A percentile compares a stretch with the other conserved stretches of the same genome.
These are phyloP conservation scores for Pluvialis apricaria DNA, from an alignment of 2,113 vertebrate species.

Conservation along the genomic window DNA sequence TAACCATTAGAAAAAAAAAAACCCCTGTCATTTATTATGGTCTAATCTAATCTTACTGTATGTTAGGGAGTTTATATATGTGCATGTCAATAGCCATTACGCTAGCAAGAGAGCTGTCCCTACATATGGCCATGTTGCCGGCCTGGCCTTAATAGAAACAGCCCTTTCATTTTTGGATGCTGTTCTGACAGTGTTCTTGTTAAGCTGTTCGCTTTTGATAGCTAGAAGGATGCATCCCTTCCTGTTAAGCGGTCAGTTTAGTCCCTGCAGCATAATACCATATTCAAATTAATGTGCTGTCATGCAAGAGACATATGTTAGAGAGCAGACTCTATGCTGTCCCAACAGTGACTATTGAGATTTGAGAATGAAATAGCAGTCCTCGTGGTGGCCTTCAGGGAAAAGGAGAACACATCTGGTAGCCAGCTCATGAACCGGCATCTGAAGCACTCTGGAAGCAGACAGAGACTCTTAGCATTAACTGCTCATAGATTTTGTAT, in stretches of 20 bases:
- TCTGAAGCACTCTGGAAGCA: not conserved
- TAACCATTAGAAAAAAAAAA: not conserved
- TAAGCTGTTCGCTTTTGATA: not conserved
- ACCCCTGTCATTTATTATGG: not conserved
- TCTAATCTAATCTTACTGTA: not conserved
- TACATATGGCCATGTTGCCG: accelerated
- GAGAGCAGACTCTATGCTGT: not conserved
- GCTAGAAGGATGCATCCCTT: not conserved
- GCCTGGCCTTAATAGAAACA: not conserved
- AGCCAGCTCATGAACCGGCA: not conserved
- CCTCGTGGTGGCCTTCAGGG: not conserved
- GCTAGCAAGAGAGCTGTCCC: not conserved
- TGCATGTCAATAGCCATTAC: not conserved
- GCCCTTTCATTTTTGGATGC: not conserved
- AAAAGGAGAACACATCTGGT: conserved; percentile 41
- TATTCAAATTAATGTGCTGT: conserved; percentile 26
- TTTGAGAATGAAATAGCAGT: conserved; percentile 8
- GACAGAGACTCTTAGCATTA: not conserved
- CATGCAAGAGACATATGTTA: conserved; percentile 3
- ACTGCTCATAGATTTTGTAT: conserved; percentile 30
- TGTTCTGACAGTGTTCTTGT: not conserved
- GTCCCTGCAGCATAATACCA: not conserved
- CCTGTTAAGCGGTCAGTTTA: conserved; percentile 24
- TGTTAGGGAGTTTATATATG: not conserved
- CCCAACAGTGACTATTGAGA: not conserved